Evolutionary conservation across 2,113 vertebrate species (phyloP).

Genomic region (Lycaon pictus): DNA sequence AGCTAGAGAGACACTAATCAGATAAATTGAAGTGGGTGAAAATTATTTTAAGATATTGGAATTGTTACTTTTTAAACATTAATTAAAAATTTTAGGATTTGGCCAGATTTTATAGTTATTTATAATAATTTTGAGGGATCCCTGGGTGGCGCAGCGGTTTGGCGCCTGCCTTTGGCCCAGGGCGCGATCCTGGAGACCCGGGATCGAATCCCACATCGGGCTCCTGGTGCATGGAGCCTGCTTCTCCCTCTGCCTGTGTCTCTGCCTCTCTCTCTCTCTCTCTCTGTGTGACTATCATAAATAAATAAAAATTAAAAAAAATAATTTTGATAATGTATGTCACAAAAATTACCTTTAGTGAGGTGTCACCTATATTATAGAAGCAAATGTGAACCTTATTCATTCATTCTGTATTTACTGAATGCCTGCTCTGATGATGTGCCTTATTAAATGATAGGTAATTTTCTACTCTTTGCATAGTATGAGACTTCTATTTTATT

Average conservation of each 20-base stretch:
- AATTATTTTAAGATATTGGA: constrained; percentile 40
- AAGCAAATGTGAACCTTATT: neutral
- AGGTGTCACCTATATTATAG: neutral
- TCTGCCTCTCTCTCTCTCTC: too few species aligned
- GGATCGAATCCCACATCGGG: too few species aligned
- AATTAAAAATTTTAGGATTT: neutral
- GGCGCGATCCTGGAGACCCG: too few species aligned
- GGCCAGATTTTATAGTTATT: constrained; percentile 7
- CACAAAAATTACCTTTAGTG: neutral
- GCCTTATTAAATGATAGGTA: neutral
- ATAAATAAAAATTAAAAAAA: too few species aligned
- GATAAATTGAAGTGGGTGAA: neutral
- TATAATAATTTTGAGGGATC: neutral
- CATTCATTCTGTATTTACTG: constrained; percentile 42
- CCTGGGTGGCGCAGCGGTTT: too few species aligned
- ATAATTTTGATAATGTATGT: neutral
- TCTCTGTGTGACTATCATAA: too few species aligned
- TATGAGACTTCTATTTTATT: neutral
- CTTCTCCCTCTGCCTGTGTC: too few species aligned
- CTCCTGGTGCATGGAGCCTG: too few species aligned
- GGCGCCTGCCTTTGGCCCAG: too few species aligned
- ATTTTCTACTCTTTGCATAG: neutral
- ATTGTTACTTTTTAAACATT: neutral
- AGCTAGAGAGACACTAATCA: neutral
- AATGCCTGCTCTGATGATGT: neutral